phyloP scores from a whole-genome alignment of 2,113 vertebrate genomes.

The Macrotus californicus region DNA sequence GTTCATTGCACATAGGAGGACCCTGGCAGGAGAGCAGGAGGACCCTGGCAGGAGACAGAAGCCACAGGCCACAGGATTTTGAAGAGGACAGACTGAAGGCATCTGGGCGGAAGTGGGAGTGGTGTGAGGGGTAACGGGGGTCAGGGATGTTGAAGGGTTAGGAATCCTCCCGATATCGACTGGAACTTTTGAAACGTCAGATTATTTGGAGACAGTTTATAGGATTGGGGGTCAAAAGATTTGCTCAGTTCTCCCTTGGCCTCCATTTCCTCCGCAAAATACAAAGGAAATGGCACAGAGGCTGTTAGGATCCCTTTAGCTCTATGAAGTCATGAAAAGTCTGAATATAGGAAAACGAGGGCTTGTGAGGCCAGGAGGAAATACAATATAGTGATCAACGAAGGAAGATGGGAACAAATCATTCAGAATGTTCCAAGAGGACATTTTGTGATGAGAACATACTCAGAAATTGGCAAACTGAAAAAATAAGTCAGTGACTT shows the following conservation, averaged over 20 bases:
- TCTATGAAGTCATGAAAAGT: not conserved
- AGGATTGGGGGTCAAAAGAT: not conserved
- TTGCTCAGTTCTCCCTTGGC: not conserved
- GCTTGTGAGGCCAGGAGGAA: not conserved
- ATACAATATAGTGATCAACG: rapidly evolving
- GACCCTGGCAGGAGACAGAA: not conserved
- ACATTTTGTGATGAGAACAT: not conserved
- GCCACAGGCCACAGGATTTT: too few species aligned
- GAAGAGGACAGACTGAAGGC: not conserved
- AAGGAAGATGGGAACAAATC: not conserved
- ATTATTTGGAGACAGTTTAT: not conserved
- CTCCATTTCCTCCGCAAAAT: not conserved
- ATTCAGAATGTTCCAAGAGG: not conserved
- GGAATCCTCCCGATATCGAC: not conserved
- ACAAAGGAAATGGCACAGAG: not conserved
- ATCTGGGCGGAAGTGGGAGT: not conserved
- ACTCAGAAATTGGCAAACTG: not conserved
- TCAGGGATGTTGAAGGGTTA: not conserved
- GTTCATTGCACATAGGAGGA: rapidly evolving
- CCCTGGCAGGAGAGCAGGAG: not conserved
- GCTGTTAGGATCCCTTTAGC: not conserved
- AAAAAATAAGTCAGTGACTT: not conserved
- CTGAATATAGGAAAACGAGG: not conserved
- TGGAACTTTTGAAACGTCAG: not conserved
- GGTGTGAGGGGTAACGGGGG: not conserved